phyloP scores from a whole-genome alignment of 2,888 invertebrate genomes.

The Cyaniris semiargus region DNA sequence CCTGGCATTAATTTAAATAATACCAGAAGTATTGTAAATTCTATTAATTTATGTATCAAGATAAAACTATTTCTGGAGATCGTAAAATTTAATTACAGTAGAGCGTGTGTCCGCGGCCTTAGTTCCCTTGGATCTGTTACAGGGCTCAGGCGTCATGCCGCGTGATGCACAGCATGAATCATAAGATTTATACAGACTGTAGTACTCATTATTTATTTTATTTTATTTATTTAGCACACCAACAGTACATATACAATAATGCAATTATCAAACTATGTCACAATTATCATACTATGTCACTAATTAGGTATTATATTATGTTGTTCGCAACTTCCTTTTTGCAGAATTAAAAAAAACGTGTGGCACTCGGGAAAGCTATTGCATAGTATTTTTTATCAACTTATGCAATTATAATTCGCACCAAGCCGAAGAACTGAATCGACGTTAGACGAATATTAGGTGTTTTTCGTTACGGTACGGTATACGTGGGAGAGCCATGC shows the following conservation, averaged over 20 bases:
- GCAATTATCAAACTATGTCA: no score
- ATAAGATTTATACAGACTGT: slow-evolving; percentile 7
- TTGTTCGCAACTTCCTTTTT: background rate
- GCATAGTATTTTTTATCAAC: no score
- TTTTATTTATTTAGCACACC: no score
- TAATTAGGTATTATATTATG: no score
- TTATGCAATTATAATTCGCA: no score
- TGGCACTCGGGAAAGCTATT: no score
- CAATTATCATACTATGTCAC: background rate
- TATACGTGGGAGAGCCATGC: no score
- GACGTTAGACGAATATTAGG: no score
- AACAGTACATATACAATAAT: no score
- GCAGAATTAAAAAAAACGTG: no score
- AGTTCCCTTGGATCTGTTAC: slow-evolving; percentile 31
- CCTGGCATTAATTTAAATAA: background rate
- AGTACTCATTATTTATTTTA: slow-evolving; percentile 28
- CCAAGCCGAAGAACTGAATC: no score
- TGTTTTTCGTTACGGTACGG: no score
- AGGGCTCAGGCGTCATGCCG: slow-evolving; percentile 28
- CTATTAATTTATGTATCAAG: background rate
- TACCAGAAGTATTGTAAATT: background rate
- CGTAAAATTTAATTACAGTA: background rate
- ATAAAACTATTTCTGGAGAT: background rate
- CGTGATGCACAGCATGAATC: slow-evolving; percentile 33
- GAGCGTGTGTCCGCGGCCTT: slow-evolving; percentile 13